Evolutionary conservation across 2,888 invertebrate species (phyloP).

Genomic region (Stenotaenia linearis): DNA sequence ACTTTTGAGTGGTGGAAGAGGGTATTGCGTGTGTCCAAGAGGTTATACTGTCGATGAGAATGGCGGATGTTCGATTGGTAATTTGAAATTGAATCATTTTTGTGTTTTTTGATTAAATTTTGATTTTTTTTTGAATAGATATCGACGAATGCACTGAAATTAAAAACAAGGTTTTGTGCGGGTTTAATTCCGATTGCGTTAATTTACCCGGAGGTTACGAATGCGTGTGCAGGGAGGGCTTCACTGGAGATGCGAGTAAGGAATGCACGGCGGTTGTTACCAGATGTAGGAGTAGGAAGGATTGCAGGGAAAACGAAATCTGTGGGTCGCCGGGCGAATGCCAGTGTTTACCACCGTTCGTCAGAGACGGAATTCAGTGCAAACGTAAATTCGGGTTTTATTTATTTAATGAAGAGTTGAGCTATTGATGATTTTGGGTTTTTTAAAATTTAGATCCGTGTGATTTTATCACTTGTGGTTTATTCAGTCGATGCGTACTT

Average conservation of each 20-base stretch:
- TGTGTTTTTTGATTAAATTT: neutral
- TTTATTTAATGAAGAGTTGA: neutral
- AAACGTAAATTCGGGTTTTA: slow-evolving; percentile 58
- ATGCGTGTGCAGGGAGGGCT: slow-evolving; percentile 36
- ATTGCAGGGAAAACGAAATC: slow-evolving; percentile 79
- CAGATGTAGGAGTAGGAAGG: slow-evolving; percentile 44
- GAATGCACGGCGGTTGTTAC: slow-evolving; percentile 36
- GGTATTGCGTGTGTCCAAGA: slow-evolving; percentile 87
- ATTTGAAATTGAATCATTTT: neutral
- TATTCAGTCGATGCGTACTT: slow-evolving; percentile 82
- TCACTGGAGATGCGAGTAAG: slow-evolving; percentile 36
- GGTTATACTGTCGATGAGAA: slow-evolving; percentile 64
- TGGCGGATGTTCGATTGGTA: slow-evolving; percentile 29
- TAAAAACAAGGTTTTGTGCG: slow-evolving; percentile 64
- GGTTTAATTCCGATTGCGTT: slow-evolving; percentile 78
- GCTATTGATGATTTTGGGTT: neutral
- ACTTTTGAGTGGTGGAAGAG: slow-evolving; percentile 79
- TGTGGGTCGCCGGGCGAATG: slow-evolving; percentile 89
- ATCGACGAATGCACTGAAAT: slow-evolving; percentile 72
- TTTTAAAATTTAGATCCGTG: slow-evolving; percentile 62
- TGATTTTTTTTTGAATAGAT: slow-evolving; percentile 50
- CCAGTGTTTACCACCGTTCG: slow-evolving; percentile 82
- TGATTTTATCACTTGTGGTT: slow-evolving; percentile 81
- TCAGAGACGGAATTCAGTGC: slow-evolving; percentile 74
- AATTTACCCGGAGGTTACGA: slow-evolving; percentile 64